These are phyloP conservation scores for Notarius lentiginosus DNA, from an alignment of 2,113 vertebrate genomes.

Conservation along the genomic window DNA sequence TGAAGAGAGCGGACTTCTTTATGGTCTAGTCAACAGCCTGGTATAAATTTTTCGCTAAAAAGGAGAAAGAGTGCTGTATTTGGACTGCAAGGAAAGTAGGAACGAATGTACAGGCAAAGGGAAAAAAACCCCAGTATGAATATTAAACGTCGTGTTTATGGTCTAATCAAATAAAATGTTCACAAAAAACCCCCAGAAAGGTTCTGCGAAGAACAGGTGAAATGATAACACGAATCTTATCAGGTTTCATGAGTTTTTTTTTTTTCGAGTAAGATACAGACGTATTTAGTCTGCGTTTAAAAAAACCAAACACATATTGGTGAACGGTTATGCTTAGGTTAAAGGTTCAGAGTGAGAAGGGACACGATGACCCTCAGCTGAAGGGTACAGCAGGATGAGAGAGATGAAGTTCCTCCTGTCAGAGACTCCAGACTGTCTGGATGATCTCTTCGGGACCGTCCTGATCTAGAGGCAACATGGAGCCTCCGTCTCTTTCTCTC, in stretches of 20 bases:
- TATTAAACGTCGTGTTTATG: background rate
- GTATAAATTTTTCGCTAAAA: conserved; percentile 22
- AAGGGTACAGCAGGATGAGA: conserved; percentile 9
- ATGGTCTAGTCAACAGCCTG: conserved; percentile 32
- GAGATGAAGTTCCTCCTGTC: conserved; percentile 1
- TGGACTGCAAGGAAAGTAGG: background rate
- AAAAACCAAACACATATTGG: background rate
- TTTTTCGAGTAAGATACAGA: background rate
- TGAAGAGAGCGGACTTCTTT: conserved; percentile 32
- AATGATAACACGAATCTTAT: too few relatives aligned
- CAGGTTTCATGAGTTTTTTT: background rate
- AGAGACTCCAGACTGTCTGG: conserved; percentile 62
- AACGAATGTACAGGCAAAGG: too few relatives aligned
- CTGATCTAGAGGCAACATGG: conserved; percentile 69
- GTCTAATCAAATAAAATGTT: background rate
- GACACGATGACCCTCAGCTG: background rate
- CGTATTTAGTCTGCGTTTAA: background rate
- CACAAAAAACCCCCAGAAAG: background rate
- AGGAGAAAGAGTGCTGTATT: background rate
- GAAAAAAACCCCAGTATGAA: background rate
- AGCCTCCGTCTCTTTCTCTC: conserved; percentile 58
- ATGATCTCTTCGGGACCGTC: conserved; percentile 43
- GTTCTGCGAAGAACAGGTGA: background rate
- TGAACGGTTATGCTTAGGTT: background rate
- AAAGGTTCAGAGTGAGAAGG: background rate